These are phyloP conservation scores for Megalurothrips usitatus DNA, from an alignment of 2,888 invertebrate genomes.

Conservation along the genomic window DNA sequence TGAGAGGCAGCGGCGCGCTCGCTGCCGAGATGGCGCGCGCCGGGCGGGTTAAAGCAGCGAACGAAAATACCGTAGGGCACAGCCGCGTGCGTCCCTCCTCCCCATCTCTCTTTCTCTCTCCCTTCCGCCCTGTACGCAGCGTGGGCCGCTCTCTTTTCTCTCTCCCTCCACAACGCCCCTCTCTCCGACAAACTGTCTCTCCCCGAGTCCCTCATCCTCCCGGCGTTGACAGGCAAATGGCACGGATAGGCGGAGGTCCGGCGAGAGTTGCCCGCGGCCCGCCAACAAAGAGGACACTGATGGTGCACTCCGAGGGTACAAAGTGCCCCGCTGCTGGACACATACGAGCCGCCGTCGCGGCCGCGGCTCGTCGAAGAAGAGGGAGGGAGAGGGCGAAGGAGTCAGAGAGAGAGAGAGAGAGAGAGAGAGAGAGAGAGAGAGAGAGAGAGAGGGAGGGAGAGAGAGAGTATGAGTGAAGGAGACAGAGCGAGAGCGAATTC, in stretches of 20 bases:
- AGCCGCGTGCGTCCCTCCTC: not conserved
- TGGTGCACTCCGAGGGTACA: not conserved
- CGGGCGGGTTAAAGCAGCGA: not conserved
- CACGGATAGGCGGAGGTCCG: not conserved
- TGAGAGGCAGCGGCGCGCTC: too few species aligned
- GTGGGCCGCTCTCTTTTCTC: not conserved
- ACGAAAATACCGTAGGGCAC: not conserved
- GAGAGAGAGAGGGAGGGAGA: too few species aligned
- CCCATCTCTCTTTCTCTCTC: not conserved
- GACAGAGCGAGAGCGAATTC: too few species aligned
- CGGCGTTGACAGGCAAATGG: constrained; percentile 11
- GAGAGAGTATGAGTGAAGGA: too few species aligned
- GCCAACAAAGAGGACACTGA: not conserved
- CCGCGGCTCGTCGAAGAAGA: too few species aligned
- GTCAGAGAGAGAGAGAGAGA: too few species aligned
- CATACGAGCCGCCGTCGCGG: too few species aligned
- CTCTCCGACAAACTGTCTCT: not conserved
- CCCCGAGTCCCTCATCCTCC: not conserved
- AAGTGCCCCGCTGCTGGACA: too few species aligned
- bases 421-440: too few species aligned
- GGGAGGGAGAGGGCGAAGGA: too few species aligned
- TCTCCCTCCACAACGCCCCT: not conserved
- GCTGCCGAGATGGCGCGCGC: too few species aligned
- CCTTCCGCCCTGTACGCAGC: not conserved
- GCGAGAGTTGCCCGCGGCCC: not conserved